These are phyloP conservation scores for Callitettix versicolor DNA, from an alignment of 1,140 invertebrate species.

Conservation along the genomic window DNA sequence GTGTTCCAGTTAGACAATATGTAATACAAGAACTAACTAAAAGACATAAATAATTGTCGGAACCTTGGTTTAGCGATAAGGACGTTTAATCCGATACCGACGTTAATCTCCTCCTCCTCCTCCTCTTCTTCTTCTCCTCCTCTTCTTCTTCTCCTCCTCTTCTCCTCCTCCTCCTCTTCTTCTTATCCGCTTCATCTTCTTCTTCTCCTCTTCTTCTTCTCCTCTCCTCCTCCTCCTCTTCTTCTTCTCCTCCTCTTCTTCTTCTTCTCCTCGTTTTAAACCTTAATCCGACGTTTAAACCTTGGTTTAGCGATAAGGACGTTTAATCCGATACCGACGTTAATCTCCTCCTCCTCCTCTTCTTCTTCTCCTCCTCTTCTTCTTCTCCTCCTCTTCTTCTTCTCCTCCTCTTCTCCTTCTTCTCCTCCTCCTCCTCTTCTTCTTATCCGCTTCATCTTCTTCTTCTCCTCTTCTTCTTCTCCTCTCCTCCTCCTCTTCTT, in stretches of 20 bases:
- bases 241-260: neutral
- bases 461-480: neutral
- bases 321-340: no score
- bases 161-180: neutral
- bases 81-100: no score
- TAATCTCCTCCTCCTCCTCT: neutral
- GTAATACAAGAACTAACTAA: no score
- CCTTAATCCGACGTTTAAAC: no score
- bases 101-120: neutral
- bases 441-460: neutral
- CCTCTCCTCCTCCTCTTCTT: neutral
- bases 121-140: constrained; percentile 5
- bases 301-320: no score
- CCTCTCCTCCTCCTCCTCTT: neutral
- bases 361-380: constrained; percentile 2
- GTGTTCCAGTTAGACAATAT: no score
- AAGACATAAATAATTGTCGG: no score
- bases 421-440: neutral
- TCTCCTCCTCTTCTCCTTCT: neutral
- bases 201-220: neutral
- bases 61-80: no score
- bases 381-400: neutral
- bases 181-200: neutral
- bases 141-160: neutral
- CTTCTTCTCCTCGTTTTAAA: no score